phyloP scores from a whole-genome alignment of 1,140 invertebrate genomes.

The Pogonognathellus flavescens region DNA sequence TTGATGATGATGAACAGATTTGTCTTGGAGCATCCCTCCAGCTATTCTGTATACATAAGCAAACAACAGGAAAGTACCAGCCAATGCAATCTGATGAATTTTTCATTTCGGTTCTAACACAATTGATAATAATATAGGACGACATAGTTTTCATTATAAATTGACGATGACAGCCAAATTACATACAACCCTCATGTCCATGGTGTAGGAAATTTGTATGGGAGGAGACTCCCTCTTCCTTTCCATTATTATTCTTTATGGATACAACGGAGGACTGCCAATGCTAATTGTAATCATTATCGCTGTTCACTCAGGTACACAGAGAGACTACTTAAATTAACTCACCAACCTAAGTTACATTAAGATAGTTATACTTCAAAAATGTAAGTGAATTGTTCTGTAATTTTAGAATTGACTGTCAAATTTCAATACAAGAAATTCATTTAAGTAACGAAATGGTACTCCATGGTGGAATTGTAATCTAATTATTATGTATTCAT shows the following conservation, averaged over 20 bases:
- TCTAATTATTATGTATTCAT: no score
- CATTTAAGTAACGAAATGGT: no score
- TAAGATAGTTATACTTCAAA: no score
- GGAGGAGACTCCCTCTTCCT: constrained; percentile 31
- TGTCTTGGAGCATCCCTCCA: background rate
- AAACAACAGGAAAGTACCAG: constrained; percentile 16
- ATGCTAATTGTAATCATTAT: constrained; percentile 21
- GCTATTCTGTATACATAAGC: background rate
- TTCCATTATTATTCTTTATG: background rate
- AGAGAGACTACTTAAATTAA: background rate
- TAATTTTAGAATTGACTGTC: no score
- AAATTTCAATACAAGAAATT: no score
- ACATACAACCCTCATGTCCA: background rate
- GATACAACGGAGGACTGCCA: no score
- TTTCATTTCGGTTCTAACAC: background rate
- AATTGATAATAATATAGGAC: constrained; percentile 8
- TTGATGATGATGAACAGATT: no score
- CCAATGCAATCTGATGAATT: constrained; percentile 8
- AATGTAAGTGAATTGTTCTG: no score
- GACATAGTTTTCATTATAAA: background rate
- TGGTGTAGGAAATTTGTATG: background rate
- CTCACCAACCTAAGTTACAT: no score
- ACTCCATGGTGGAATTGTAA: no score
- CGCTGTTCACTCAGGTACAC: constrained; percentile 30
- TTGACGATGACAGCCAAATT: constrained; percentile 40